phyloP scores from a whole-genome alignment of 2,797 vertebrate species.

The Enteromius treurensis region DNA sequence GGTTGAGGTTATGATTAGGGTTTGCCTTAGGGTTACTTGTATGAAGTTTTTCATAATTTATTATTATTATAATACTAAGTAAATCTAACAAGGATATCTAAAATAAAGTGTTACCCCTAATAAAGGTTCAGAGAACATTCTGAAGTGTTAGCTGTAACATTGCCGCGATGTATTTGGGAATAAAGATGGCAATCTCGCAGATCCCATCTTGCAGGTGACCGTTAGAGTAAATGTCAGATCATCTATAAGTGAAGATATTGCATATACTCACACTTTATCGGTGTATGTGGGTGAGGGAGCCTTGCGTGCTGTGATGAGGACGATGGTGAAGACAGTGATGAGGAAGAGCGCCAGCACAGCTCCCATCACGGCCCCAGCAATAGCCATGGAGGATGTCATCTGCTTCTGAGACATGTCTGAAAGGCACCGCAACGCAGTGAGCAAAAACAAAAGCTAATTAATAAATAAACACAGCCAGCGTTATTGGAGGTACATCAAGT shows the following conservation, averaged over 20 bases:
- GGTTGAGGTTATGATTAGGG: too few species aligned
- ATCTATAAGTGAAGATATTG: neutral
- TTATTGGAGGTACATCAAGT: conserved; percentile 26
- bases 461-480: conserved; percentile 17
- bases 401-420: conserved; percentile 87
- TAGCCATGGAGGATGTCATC: conserved; percentile 86
- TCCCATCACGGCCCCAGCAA: conserved; percentile 92
- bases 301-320: conserved; percentile 87
- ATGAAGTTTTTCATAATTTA: too few species aligned
- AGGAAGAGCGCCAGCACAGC: conserved; percentile 93
- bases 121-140: neutral
- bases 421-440: conserved; percentile 55
- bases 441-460: neutral
- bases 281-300: conserved; percentile 80
- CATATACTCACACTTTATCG: conserved; percentile 91
- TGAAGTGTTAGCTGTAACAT: neutral
- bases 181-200: neutral
- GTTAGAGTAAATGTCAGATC: neutral
- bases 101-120: too few species aligned
- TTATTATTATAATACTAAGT: too few species aligned
- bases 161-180: neutral
- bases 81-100: too few species aligned
- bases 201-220: neutral
- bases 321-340: conserved; percentile 88
- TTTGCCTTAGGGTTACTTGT: too few species aligned